These are phyloP conservation scores for Chiloscyllium plagiosum DNA, from an alignment of 2,113 vertebrate species.

Conservation along the genomic window DNA sequence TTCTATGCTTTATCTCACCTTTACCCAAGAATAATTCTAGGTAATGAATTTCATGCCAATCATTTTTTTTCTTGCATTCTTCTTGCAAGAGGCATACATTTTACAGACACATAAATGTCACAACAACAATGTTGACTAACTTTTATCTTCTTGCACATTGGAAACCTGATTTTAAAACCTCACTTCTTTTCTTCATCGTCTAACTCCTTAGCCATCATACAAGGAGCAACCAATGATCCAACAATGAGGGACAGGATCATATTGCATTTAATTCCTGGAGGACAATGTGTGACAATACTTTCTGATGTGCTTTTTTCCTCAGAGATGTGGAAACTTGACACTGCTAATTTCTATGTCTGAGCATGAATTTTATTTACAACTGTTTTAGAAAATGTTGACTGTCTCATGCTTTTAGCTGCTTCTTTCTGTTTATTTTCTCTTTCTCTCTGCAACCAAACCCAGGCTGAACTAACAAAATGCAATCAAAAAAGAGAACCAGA, in stretches of 20 bases:
- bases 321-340: neutral
- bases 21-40: neutral
- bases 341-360: neutral
- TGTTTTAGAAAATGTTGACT: no score
- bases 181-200: neutral
- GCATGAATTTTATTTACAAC: neutral
- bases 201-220: neutral
- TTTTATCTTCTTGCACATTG: neutral
- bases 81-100: neutral
- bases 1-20: neutral
- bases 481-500: no score
- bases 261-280: neutral
- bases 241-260: neutral
- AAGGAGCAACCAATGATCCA: neutral
- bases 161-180: neutral
- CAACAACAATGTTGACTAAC: neutral
- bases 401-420: no score
- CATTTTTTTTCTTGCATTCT: neutral
- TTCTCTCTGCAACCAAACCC: no score
- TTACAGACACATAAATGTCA: neutral
- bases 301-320: neutral
- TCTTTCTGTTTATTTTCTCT: no score
- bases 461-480: no score
- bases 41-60: neutral
- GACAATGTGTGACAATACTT: neutral